phyloP scores from a whole-genome alignment of 2,888 invertebrate species.

The Hedychridium roseum region DNA sequence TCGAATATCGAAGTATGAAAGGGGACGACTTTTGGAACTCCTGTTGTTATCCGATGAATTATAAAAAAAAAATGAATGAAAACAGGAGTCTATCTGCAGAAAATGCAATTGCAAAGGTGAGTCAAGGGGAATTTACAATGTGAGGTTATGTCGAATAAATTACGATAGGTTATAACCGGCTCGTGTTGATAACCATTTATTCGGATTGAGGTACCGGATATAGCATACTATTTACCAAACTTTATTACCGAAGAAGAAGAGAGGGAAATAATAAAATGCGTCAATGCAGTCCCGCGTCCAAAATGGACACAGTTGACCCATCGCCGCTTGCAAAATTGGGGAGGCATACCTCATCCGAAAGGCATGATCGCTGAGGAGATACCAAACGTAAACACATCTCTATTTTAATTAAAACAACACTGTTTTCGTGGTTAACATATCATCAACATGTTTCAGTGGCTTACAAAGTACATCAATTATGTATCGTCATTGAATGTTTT shows the following conservation, averaged over 20 bases:
- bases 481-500: slow-evolving; percentile 76
- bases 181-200: slow-evolving; percentile 8
- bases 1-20: too few relatives aligned
- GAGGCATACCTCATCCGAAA: slow-evolving; percentile 91
- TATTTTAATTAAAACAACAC: neutral
- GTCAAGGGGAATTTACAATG: neutral
- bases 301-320: slow-evolving; percentile 95
- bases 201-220: slow-evolving; percentile 67
- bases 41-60: too few relatives aligned
- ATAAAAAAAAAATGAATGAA: slow-evolving; percentile 18
- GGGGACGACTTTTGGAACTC: too few relatives aligned
- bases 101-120: slow-evolving; percentile 27
- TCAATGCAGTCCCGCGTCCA: slow-evolving; percentile 85
- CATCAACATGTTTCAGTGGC: slow-evolving; percentile 70
- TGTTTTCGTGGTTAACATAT: neutral
- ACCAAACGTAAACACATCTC: slow-evolving; percentile 66
- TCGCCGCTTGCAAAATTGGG: slow-evolving; percentile 96
- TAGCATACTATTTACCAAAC: slow-evolving; percentile 84
- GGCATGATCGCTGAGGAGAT: slow-evolving; percentile 93
- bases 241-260: slow-evolving; percentile 83
- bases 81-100: slow-evolving; percentile 4
- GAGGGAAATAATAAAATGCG: slow-evolving; percentile 73
- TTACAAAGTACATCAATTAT: slow-evolving; percentile 75
- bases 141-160: slow-evolving; percentile 19
- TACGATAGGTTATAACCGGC: neutral